Conservation (phyloP, 2,113 vertebrate species). For the Oncorhynchus nerka region DNA sequence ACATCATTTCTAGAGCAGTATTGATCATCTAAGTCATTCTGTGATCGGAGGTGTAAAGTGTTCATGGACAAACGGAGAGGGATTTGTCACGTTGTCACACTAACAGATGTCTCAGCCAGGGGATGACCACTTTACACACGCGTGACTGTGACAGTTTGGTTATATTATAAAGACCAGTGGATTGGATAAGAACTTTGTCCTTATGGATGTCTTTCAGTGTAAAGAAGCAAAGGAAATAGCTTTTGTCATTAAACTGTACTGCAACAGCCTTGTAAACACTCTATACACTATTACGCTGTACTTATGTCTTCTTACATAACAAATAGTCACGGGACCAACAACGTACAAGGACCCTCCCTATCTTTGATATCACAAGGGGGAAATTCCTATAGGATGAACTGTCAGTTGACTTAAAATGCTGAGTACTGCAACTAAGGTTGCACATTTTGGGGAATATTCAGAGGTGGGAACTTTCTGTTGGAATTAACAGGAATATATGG, state of each 20-base stretch:
- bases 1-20: background rate
- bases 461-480: too few species aligned
- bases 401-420: constrained; percentile 19
- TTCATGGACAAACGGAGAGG: background rate
- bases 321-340: constrained; percentile 17
- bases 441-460: too few species aligned
- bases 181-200: background rate
- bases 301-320: background rate
- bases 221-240: background rate
- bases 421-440: constrained; percentile 13
- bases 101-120: background rate
- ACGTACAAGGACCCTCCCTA: constrained; percentile 1
- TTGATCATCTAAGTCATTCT: background rate
- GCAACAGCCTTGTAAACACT: background rate
- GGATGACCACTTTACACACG: background rate
- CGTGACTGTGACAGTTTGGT: background rate
- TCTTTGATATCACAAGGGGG: constrained; percentile 32
- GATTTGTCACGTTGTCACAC: background rate
- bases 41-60: background rate
- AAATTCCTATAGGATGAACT: constrained; percentile 56
- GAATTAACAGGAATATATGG: too few species aligned
- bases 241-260: background rate
- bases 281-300: background rate
- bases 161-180: background rate
- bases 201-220: background rate